Percentiles rank a stretch among this genome's conserved stretches.
Conservation (phyloP, 2,113 vertebrate genomes). For the pig (Sus scrofa) region DNA sequence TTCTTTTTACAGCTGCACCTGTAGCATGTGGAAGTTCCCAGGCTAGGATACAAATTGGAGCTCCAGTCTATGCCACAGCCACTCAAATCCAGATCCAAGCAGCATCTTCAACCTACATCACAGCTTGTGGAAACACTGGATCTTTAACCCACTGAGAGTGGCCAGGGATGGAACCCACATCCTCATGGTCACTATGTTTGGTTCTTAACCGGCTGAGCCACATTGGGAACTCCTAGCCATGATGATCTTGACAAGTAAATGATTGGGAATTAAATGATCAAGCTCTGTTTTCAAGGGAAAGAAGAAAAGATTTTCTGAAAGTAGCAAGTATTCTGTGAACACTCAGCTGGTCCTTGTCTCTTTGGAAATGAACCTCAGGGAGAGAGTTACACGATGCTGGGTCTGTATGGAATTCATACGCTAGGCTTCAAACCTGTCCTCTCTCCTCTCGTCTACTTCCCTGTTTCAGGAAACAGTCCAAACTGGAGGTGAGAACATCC, state of each 20-base stretch:
- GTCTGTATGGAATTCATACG: neutral
- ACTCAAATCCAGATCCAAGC: no score
- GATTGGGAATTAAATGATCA: neutral
- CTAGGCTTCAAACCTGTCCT: neutral
- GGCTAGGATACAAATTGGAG: no score
- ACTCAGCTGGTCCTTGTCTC: neutral
- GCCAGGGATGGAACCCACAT: no score
- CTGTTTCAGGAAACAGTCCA: neutral
- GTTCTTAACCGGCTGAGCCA: no score
- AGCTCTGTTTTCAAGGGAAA: neutral
- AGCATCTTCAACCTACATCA: no score
- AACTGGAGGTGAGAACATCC: neutral
- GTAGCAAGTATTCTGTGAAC: neutral
- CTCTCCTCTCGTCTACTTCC: neutral
- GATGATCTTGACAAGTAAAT: constrained; percentile 13
- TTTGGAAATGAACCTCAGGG: neutral
- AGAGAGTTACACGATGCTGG: neutral
- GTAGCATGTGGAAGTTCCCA: no score
- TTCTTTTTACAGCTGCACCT: no score
- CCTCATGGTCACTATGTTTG: no score
- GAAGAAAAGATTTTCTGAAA: neutral
- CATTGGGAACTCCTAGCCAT: no score
- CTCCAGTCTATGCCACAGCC: no score
- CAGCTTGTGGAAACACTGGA: no score
- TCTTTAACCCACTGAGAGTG: no score